phyloP scores from a whole-genome alignment of 2,797 vertebrate species.

The Loris lydekkerianus region DNA sequence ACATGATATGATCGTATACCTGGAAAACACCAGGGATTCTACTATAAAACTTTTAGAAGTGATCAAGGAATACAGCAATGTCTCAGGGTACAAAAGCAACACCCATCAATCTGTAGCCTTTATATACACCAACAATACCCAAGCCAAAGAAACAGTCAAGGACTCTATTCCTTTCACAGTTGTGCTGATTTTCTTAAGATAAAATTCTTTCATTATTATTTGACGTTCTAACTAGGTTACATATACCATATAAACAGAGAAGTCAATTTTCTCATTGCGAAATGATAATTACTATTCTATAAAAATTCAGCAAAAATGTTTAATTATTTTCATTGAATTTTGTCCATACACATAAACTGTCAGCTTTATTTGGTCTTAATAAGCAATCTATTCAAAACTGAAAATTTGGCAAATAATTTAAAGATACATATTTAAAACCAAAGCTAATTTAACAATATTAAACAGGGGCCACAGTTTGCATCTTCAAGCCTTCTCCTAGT shows the following conservation, averaged over 20 bases:
- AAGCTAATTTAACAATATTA: neutral
- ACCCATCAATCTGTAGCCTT: no score
- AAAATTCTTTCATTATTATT: neutral
- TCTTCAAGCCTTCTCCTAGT: neutral
- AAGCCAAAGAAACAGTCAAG: no score
- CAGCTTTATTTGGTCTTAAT: neutral
- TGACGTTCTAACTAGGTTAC: neutral
- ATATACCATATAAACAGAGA: neutral
- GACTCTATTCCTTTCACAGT: no score
- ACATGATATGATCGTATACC: no score
- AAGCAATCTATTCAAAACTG: neutral
- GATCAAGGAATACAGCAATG: no score
- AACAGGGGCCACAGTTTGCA: neutral
- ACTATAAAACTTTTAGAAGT: no score
- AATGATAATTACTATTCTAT: neutral
- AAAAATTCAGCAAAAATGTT: neutral
- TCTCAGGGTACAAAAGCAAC: no score
- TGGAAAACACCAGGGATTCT: no score
- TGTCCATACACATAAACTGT: neutral
- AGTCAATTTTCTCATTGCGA: neutral
- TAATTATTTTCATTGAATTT: neutral
- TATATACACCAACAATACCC: no score
- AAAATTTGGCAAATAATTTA: neutral
- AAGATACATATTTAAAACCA: neutral
- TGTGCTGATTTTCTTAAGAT: neutral